Conservation (phyloP, 2,888 invertebrate genomes). For the Phortica okadai region DNA sequence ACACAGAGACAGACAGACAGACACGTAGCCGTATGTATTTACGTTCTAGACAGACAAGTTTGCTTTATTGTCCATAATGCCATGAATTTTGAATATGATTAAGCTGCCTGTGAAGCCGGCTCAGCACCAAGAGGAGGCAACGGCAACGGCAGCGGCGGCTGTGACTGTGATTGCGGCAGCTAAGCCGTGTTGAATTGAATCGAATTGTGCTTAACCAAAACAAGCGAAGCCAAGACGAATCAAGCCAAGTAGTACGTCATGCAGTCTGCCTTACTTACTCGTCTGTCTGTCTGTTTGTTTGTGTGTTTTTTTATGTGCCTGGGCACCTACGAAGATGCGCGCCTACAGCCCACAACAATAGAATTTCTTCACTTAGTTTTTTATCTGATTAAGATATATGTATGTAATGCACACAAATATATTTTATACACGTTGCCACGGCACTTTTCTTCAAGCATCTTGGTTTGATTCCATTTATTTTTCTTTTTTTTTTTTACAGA, state of each 20-base stretch:
- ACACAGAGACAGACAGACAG: background rate
- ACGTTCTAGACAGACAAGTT: slow-evolving; percentile 52
- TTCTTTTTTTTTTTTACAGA: background rate
- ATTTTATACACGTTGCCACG: background rate
- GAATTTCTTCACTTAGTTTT: slow-evolving; percentile 9
- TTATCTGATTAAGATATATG: slow-evolving; percentile 23
- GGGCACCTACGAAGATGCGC: background rate
- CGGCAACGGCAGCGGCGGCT: background rate
- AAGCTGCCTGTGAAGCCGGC: background rate
- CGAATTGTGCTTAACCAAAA: background rate
- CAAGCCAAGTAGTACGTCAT: slow-evolving; percentile 9
- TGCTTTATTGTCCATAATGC: slow-evolving; percentile 22
- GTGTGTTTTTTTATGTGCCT: background rate
- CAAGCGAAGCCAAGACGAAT: slow-evolving; percentile 1
- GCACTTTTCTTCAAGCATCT: background rate
- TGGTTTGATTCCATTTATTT: slow-evolving; percentile 4
- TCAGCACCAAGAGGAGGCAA: background rate
- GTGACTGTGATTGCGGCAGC: background rate
- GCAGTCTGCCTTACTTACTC: background rate
- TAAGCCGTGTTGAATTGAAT: background rate
- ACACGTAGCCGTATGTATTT: background rate
- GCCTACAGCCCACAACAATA: slow-evolving; percentile 29
- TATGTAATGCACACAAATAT: no score
- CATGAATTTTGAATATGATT: slow-evolving; percentile 33
- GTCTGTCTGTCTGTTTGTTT: background rate